A percentile compares a stretch with the other conserved stretches of the same genome.
These are phyloP conservation scores for Xenus cinereus DNA, from an alignment of 2,113 vertebrate genomes.

Conservation along the genomic window DNA sequence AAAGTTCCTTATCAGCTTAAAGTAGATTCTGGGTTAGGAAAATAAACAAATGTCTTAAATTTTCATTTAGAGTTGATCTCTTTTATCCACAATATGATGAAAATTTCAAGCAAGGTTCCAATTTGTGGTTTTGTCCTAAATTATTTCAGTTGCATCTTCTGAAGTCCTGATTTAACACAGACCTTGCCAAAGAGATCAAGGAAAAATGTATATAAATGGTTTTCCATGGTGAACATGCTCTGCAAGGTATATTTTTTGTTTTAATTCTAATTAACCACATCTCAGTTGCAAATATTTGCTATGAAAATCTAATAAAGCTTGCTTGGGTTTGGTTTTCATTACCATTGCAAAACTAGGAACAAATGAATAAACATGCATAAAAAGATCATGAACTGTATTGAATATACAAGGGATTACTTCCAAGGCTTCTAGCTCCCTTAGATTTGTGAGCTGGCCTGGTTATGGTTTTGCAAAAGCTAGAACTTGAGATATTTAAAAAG, in stretches of 20 bases:
- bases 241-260: background rate
- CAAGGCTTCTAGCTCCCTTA: background rate
- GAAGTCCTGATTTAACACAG: slow-evolving; percentile 3
- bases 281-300: slow-evolving; percentile 41
- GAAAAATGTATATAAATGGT: background rate
- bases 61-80: slow-evolving; percentile 11
- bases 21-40: background rate
- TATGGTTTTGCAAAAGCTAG: background rate
- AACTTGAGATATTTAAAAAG: background rate
- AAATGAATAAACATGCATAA: slow-evolving; percentile 45
- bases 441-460: background rate
- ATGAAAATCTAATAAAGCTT: slow-evolving; percentile 49
- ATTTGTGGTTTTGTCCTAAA: background rate
- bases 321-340: slow-evolving; percentile 44
- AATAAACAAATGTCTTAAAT: background rate
- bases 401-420: background rate
- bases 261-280: slow-evolving; percentile 28
- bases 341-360: slow-evolving; percentile 35
- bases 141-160: background rate
- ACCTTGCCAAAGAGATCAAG: background rate
- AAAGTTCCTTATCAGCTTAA: background rate
- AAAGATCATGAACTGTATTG: slow-evolving; percentile 19
- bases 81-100: background rate
- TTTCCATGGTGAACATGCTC: background rate
- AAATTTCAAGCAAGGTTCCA: background rate